Evolutionary conservation across 2,113 vertebrate species (phyloP), one percentile per base, ranked within the genome.

Genomic region (Amazona vittata): DNA sequence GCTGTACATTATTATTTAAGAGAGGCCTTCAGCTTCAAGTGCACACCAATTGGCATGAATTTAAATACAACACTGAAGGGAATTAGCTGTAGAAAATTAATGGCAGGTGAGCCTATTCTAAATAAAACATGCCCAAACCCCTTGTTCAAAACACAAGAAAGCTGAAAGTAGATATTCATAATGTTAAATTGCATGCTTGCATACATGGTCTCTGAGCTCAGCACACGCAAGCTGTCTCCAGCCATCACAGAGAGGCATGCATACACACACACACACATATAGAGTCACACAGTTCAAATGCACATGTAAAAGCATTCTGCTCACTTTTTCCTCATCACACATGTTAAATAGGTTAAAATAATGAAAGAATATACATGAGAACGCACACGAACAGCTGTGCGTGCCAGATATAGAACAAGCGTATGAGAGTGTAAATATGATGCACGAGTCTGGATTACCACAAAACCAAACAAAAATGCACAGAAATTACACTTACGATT

Each of bases 41-140:
- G 29, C 47, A 57, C 17, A 84, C 50, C 50, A 47, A 60, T 8
- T 57, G 47, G 68, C 7, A 3, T n/a, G 73, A 35, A 37, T 83
- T 86, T 92, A 71, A 86, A 53, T 67, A 52, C 92, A 44, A 82
- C 24, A 57, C n/a, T 67, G 47, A 71, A 93, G 64, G 65, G 65
- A 93, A 88, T 80, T 90, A 79, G 37, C 28, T 86, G 41, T 41
- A 59, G 74, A 96, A 96, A 96, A 92, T 39, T 21, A 93, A 77
- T 47, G 50, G 55, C 53, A 90, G 76, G 57, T 3, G 0, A 81
- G 35, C 25, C 71, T 70, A 8, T 80, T 84, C 70, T 49, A 64
- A 93, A 85, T 15, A 63, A 39, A 87, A 83, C 15, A 26, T 39
- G 76, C 19, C 28, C 57, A 86, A 69, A 79, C 0, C 1, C 8